Conservation (phyloP, 2,797 vertebrate species). For the Pangasius macronema region DNA sequence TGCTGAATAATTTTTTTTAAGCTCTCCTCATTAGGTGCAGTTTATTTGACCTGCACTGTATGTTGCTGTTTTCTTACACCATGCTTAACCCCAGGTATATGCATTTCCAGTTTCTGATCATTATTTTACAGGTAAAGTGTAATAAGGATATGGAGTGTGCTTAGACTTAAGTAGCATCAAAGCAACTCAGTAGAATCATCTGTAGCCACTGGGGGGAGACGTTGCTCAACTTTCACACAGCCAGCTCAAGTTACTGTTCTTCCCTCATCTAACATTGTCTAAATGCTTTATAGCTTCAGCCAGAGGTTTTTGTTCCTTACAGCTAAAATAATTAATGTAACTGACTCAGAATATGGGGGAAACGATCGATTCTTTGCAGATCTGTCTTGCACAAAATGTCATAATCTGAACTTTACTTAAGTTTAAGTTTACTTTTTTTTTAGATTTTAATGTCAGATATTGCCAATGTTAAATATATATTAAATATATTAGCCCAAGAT, state of each 20-base stretch:
- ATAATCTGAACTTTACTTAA: not conserved
- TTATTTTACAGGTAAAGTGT: not conserved
- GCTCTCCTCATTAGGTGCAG: not conserved
- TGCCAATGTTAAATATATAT: not conserved
- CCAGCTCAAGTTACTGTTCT: slow-evolving; percentile 3
- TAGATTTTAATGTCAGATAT: not conserved
- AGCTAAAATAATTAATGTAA: not conserved
- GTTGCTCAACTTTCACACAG: not conserved
- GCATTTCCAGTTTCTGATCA: not conserved
- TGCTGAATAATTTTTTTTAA: not conserved
- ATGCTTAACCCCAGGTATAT: not conserved
- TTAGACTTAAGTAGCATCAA: not conserved
- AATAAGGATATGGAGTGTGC: not conserved
- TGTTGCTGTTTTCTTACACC: not conserved
- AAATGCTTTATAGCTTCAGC: not conserved
- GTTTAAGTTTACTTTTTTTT: not conserved
- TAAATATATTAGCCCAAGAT: not conserved
- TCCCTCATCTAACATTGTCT: not conserved
- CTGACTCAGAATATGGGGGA: too few relatives aligned
- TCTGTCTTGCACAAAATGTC: not conserved
- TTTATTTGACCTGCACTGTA: not conserved
- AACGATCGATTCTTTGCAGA: not conserved
- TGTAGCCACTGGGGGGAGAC: slow-evolving; percentile 3
- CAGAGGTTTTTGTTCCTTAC: not conserved
- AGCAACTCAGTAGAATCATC: not conserved